Evolutionary conservation across 2,113 vertebrate genomes (phyloP), one percentile per base, ranked within the genome.

Genomic region (Platichthys flesus): DNA sequence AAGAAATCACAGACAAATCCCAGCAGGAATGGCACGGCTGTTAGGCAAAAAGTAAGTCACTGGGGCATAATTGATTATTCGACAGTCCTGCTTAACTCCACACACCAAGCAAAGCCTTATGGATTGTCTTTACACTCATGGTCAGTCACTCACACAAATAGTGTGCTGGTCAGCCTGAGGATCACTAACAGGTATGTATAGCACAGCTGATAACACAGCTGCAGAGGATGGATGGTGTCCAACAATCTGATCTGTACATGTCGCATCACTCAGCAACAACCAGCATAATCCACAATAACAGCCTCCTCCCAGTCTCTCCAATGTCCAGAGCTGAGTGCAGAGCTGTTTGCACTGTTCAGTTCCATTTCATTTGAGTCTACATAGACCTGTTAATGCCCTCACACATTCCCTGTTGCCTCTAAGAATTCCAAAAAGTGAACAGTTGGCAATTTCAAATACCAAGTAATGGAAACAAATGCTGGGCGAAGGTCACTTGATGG

Each of bases 61-160:
- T 68, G 28, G n/a, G 35, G 47, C 13, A 14, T 62, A 76, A 93
- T 93, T 78, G 90, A 92, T 92, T 90, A 89, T 87, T 91, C 91
- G 91, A 88, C 88, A 80, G 65, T 80, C 72, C 75, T 84, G 79
- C 74, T 89, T 91, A 90, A 90, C 78, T 60, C 77, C 51, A 65
- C 64, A 67, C 1, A 21, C 85, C 88, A 84, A 85, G 61, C 56
- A 57, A 76, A 73, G 74, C 76, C 67, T 58, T 88, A 86, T 85
- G 78, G 87, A 87, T 92, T 81, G 87, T 85, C 79, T 87, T 86
- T 85, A 83, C 84, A 57, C 71, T 81, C 62, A 55, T 77, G 86
- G 78, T 82, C 76, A 74, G 88, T 83, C 81, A 74, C 68, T 82
- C 85, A 80, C 78, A 89, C 63, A 82, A 84, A 85, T 56, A 79